Evolutionary conservation across 2,888 invertebrate genomes (phyloP), one percentile per base, ranked within the genome.

Genomic region (Sphinx pinastri): DNA sequence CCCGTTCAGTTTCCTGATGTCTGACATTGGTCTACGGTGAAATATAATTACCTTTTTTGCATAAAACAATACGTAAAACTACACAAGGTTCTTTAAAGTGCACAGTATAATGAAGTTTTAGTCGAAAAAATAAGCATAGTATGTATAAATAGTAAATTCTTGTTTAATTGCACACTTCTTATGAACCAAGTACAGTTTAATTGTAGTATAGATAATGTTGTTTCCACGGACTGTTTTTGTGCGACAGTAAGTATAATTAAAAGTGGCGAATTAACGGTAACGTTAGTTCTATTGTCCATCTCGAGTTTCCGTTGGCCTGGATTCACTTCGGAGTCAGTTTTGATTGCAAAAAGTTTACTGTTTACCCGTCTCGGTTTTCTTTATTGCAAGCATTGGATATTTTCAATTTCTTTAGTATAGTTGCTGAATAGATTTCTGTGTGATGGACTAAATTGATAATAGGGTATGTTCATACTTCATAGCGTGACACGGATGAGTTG

Each of bases 181-280:
- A 16, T 55, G 16, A 16, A 19, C 19, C 55, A 19, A 55, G 10
- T 55, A 19, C 19, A 19, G 16, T 55, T 16, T 55, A 55, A 55
- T 55, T 19, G 19, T 19, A 19, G 19, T 55, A 55, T 25, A 16
- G 19, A 19, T 55, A 19, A 55, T 19, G 19, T 13, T 49, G 19
- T 63, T 19, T 47, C 49, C 6, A 63, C 47, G 19, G 47, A 12
- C 63, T 60, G 16, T 60, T 13, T 60, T 60, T 60, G 47, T 63
- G 47, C 19, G 63, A 49, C 47, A 47, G 49, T 47, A 13, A 47
- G 63, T 47, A 19, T 49, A 63, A 63, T 63, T 63, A 63, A 63
- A 63, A 63, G 63, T 63, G 54, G 38, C 25, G 38, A 63, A 54
- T 52, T 69, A 69, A 69, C 69, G 52, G 69, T 69, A 69, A 69